Conservation (phyloP, 2,113 vertebrate genomes). For the Mus musculus region DNA sequence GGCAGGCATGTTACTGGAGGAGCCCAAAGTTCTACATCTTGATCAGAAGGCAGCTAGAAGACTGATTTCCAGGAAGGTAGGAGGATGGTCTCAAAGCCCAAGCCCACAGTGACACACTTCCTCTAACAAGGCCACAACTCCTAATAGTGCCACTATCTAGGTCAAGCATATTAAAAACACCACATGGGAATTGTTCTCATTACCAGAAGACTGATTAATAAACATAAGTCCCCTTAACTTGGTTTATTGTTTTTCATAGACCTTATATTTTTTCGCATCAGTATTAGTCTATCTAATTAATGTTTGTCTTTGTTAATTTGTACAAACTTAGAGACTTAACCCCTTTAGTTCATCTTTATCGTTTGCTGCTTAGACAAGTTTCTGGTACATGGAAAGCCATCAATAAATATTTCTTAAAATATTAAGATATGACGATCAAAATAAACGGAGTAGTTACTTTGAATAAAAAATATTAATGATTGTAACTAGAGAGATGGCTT, state of each 20-base stretch:
- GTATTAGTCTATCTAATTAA: constrained; percentile 41
- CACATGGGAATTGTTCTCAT: background rate
- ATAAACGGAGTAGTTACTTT: background rate
- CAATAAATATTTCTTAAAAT: constrained; percentile 23
- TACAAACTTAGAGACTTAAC: background rate
- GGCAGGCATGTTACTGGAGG: no score
- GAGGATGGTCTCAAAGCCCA: no score
- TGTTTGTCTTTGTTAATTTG: background rate
- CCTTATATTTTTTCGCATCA: background rate
- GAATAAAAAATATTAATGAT: background rate
- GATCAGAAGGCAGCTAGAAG: no score
- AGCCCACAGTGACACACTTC: no score
- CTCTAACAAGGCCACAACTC: no score
- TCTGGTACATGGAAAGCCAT: background rate
- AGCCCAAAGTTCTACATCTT: no score
- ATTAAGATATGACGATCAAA: background rate
- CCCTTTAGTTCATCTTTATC: background rate
- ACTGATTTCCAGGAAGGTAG: no score
- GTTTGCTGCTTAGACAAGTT: background rate
- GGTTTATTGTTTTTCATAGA: constrained; percentile 15
- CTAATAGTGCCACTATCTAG: no score
- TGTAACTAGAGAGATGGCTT: background rate
- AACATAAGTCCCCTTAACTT: background rate
- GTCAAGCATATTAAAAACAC: no score
- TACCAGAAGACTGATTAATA: background rate